Evolutionary conservation across 2,797 vertebrate genomes (phyloP).

Genomic region (Serranus cabrilla): DNA sequence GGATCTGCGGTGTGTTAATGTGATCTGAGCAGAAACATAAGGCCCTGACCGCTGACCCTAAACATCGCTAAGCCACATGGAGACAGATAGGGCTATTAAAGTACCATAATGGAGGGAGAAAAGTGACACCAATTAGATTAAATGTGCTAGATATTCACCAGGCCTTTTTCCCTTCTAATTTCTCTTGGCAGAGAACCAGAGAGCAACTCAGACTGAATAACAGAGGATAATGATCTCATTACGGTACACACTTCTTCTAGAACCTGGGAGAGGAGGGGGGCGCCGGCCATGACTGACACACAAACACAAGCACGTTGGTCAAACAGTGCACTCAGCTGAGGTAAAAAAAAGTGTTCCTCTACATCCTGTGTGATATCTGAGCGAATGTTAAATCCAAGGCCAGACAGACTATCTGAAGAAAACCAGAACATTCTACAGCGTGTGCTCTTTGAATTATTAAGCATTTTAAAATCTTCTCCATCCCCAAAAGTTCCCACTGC

Average conservation of each 20-base stretch:
- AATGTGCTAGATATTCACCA: conserved; percentile 81
- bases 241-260: conserved; percentile 65
- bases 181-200: conserved; percentile 77
- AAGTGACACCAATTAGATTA: conserved; percentile 86
- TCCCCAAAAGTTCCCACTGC: conserved; percentile 68
- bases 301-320: conserved; percentile 40
- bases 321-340: conserved; percentile 56
- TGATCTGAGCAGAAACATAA: conserved; percentile 70
- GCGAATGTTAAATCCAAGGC: conserved; percentile 85
- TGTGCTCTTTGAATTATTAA: conserved; percentile 88
- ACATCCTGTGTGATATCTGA: conserved; percentile 39
- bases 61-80: conserved; percentile 77
- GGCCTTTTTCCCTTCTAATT: conserved; percentile 75
- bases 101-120: conserved; percentile 80
- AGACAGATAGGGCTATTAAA: conserved; percentile 84
- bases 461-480: conserved; percentile 79
- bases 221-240: conserved; percentile 86
- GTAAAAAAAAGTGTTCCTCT: conserved; percentile 55
- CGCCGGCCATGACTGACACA: conserved; percentile 46
- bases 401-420: conserved; percentile 73
- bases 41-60: conserved; percentile 80
- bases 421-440: conserved; percentile 81
- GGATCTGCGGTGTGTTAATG: conserved; percentile 65
- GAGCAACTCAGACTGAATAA: conserved; percentile 73
- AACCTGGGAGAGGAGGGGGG: conserved; percentile 55